phyloP scores from a whole-genome alignment of 1,140 invertebrate genomes.

The Lineus longissimus region DNA sequence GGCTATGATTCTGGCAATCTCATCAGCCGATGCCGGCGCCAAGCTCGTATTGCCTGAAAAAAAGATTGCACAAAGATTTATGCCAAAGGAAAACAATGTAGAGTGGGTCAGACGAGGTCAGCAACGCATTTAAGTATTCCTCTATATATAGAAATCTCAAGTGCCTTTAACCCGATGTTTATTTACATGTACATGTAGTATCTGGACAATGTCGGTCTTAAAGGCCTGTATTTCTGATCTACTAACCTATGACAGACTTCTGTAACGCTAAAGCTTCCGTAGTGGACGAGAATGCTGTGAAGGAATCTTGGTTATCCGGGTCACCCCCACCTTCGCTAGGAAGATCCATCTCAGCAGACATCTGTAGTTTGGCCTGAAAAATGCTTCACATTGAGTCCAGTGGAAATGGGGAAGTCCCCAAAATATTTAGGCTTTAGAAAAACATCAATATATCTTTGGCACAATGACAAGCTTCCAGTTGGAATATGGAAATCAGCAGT shows the following conservation, averaged over 20 bases:
- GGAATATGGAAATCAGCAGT: not conserved
- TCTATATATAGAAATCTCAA: too few relatives aligned
- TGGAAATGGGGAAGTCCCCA: too few relatives aligned
- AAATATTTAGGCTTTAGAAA: not conserved
- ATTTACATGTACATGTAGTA: too few relatives aligned
- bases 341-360: not conserved
- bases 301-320: conserved; percentile 8
- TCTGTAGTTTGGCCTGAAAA: conserved; percentile 1
- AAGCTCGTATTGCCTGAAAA: conserved; percentile 22
- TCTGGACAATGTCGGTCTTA: too few relatives aligned
- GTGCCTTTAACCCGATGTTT: too few relatives aligned
- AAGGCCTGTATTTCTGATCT: too few relatives aligned
- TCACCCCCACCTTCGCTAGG: not conserved
- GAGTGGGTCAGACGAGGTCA: too few relatives aligned
- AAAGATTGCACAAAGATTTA: not conserved
- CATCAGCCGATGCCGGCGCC: conserved; percentile 25
- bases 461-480: not conserved
- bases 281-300: conserved; percentile 25
- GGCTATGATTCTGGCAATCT: conserved; percentile 26
- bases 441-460: not conserved
- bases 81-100: too few relatives aligned
- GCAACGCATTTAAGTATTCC: too few relatives aligned
- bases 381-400: too few relatives aligned
- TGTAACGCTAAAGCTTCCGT: conserved; percentile 36
- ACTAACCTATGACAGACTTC: conserved; percentile 33